Percentiles rank a stretch among this genome's conserved stretches.
These are phyloP conservation scores for Stichodactyla helianthus DNA, from an alignment of 64 coral and sea anemone species.

Conservation along the genomic window DNA sequence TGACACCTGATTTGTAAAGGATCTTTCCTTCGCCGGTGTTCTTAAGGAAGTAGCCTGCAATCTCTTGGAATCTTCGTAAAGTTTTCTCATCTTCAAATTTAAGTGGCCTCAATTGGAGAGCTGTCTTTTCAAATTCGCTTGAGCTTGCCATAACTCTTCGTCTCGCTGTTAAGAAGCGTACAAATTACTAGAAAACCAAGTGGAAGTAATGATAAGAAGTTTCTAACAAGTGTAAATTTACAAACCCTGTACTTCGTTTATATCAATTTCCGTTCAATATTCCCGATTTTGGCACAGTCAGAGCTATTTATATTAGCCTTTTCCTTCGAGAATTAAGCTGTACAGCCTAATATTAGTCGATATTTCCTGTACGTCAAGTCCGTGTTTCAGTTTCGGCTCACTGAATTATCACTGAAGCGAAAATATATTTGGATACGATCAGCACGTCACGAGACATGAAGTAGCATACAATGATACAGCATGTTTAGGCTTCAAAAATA, in stretches of 20 bases:
- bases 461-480: neutral
- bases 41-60: conserved; percentile 20
- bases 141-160: neutral
- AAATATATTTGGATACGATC: neutral
- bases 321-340: neutral
- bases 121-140: neutral
- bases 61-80: conserved; percentile 1
- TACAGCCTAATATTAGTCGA: neutral
- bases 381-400: neutral
- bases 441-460: neutral
- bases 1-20: conserved; percentile 31
- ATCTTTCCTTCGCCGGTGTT: conserved; percentile 44
- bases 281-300: neutral
- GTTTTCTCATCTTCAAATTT: conserved; percentile 5
- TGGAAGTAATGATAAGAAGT: too few relatives aligned
- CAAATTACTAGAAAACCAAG: neutral
- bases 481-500: neutral
- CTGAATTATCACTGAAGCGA: neutral
- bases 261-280: neutral
- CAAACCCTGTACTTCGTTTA: neutral
- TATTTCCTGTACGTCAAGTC: neutral
- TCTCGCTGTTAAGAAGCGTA: neutral
- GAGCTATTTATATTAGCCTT: neutral
- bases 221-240: neutral
- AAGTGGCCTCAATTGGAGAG: neutral